A percentile compares a stretch with the other conserved stretches of the same genome.
phyloP scores from a whole-genome alignment of 2,797 vertebrate genomes.

The Gymnoscopelus braueri region DNA sequence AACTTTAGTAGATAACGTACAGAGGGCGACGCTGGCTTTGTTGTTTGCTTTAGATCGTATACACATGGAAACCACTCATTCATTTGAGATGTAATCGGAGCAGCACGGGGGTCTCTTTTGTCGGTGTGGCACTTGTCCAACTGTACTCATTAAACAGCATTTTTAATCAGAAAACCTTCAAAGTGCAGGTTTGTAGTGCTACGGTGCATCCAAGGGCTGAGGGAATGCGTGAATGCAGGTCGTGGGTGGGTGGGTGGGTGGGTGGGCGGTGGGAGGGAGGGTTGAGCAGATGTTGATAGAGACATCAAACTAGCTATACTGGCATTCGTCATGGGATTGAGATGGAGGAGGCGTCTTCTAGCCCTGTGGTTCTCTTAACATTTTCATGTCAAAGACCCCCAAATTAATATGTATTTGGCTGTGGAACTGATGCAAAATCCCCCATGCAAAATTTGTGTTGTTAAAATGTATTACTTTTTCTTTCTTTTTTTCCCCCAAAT shows the following conservation, averaged over 20 bases:
- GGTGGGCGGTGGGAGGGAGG: too few relatives aligned
- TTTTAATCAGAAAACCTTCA: conserved; percentile 33
- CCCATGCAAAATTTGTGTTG: too few relatives aligned
- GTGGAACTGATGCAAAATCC: too few relatives aligned
- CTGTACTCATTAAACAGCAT: conserved; percentile 15
- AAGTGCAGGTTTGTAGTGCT: conserved; percentile 13
- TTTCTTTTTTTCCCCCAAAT: too few relatives aligned
- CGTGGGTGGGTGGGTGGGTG: too few relatives aligned
- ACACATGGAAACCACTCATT: conserved; percentile 58
- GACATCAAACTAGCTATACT: neutral
- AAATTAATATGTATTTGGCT: too few relatives aligned
- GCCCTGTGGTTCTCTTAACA: too few relatives aligned
- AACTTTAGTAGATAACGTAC: conserved; percentile 35
- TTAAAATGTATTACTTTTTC: too few relatives aligned
- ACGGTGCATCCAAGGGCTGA: neutral
- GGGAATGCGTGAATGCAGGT: too few relatives aligned
- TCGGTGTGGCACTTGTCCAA: neutral
- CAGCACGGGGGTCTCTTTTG: conserved; percentile 31
- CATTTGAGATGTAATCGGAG: conserved; percentile 50
- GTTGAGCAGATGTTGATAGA: neutral
- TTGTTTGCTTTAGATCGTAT: conserved; percentile 15
- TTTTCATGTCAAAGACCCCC: too few relatives aligned
- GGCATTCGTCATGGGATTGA: neutral
- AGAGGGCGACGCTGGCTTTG: conserved; percentile 39
- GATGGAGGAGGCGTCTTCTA: too few relatives aligned